Evolutionary conservation across 2,888 invertebrate genomes (phyloP).

Genomic region (Eurytoma californica): DNA sequence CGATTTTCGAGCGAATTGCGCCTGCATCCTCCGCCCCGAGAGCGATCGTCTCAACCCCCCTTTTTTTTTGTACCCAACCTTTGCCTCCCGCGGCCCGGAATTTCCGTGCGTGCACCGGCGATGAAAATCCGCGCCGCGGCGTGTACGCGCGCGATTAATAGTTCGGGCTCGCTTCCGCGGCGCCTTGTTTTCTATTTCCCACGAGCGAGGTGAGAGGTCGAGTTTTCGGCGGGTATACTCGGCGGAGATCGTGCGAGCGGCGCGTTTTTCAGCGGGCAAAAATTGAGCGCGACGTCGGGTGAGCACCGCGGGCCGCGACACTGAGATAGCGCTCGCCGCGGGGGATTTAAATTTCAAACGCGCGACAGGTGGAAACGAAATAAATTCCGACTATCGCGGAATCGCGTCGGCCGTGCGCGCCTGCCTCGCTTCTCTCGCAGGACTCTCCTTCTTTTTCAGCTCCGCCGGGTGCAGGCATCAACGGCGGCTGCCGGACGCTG

Average conservation of each 20-base stretch:
- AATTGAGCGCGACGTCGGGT: conserved; percentile 15
- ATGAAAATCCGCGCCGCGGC: too few species aligned
- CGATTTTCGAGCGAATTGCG: conserved; percentile 36
- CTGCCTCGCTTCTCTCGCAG: background rate
- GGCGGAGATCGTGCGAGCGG: too few species aligned
- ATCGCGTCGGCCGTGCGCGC: conserved; percentile 33
- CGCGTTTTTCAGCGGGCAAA: background rate
- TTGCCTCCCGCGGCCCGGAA: background rate
- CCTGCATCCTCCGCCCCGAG: background rate
- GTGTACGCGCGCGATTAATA: background rate
- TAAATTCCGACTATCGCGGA: conserved; percentile 60
- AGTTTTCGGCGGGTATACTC: too few species aligned
- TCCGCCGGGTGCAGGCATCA: background rate
- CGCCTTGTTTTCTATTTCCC: conserved; percentile 12
- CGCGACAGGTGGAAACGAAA: conserved; percentile 60
- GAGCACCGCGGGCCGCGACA: background rate
- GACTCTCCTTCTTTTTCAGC: conserved; percentile 13
- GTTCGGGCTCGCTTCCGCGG: background rate
- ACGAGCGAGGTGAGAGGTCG: conserved; percentile 1
- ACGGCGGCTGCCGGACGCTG: background rate
- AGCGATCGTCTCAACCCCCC: background rate
- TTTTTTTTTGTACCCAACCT: background rate
- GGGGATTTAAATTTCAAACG: conserved; percentile 58
- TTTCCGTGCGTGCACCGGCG: conserved; percentile 3
- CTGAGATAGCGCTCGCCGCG: conserved; percentile 50